These are phyloP conservation scores for Aphelenchoides fujianensis DNA, from an alignment of 1,140 invertebrate species.

Conservation along the genomic window DNA sequence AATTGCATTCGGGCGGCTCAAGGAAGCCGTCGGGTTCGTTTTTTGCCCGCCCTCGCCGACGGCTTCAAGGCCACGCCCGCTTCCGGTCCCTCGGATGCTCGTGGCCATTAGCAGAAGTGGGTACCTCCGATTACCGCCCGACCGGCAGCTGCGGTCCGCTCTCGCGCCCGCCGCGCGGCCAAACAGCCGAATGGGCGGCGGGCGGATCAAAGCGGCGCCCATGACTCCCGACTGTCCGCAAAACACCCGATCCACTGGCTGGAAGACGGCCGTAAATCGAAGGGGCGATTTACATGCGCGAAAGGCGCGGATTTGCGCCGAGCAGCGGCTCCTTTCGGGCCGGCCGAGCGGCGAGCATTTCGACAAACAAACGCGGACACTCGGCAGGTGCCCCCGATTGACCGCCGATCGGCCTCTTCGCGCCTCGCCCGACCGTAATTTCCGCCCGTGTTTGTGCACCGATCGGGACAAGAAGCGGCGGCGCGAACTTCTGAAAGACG, in stretches of 20 bases:
- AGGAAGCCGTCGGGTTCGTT: neutral
- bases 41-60: neutral
- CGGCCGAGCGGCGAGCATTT: neutral
- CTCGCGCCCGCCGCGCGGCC: neutral
- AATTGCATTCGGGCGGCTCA: neutral
- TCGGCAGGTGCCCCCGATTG: neutral
- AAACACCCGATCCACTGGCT: neutral
- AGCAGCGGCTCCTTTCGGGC: neutral
- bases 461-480: neutral
- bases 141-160: neutral
- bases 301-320: neutral
- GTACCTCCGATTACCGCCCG: neutral
- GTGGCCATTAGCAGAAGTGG: neutral
- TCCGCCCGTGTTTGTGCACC: neutral
- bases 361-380: neutral
- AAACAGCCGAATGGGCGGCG: neutral
- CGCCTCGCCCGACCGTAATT: neutral
- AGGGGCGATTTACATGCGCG: neutral
- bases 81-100: neutral
- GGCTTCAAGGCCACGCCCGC: neutral
- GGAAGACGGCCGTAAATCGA: neutral
- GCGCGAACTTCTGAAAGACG: neutral
- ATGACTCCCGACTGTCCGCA: slow-evolving; percentile 2
- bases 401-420: neutral
- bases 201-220: neutral